A percentile compares a stretch with the other conserved stretches of the same genome.
Conservation (phyloP, 2,888 invertebrate genomes). For the Andrena chrysosceles region DNA sequence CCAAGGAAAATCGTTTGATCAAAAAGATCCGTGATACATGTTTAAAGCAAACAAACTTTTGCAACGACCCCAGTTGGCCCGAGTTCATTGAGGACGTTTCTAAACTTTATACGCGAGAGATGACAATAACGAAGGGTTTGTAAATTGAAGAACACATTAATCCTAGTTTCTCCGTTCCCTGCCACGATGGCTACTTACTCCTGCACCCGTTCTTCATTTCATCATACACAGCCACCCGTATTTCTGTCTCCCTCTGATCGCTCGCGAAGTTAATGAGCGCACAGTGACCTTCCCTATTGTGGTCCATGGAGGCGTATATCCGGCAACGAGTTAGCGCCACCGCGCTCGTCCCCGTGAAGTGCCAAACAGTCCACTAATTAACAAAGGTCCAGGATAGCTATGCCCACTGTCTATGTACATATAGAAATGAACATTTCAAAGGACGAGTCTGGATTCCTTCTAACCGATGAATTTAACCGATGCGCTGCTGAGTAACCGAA, state of each 20-base stretch:
- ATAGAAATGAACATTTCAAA: conserved; percentile 44
- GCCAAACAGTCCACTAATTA: conserved; percentile 75
- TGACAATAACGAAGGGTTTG: no score
- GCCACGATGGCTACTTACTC: background rate
- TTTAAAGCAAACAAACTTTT: no score
- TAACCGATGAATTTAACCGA: conserved; percentile 6
- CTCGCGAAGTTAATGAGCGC: conserved; percentile 69
- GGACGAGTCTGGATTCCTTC: conserved; percentile 8
- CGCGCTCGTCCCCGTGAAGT: conserved; percentile 52
- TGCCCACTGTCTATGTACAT: conserved; percentile 28
- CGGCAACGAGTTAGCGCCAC: conserved; percentile 68
- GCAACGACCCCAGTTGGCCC: no score
- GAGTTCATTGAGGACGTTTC: no score
- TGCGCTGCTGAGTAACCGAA: conserved; percentile 62
- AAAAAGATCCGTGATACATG: no score
- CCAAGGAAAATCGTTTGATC: no score
- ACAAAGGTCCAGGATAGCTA: conserved; percentile 66
- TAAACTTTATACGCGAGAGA: no score
- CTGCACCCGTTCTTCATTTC: background rate
- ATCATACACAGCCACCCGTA: background rate
- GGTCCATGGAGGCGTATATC: conserved; percentile 66
- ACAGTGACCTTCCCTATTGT: conserved; percentile 64
- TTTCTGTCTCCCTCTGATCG: conserved; percentile 27
- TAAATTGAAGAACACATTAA: no score
- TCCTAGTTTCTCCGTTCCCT: background rate